Evolutionary conservation across 2,113 vertebrate species (phyloP), one percentile per base, ranked within the genome.

Genomic region (Sorex araneus): DNA sequence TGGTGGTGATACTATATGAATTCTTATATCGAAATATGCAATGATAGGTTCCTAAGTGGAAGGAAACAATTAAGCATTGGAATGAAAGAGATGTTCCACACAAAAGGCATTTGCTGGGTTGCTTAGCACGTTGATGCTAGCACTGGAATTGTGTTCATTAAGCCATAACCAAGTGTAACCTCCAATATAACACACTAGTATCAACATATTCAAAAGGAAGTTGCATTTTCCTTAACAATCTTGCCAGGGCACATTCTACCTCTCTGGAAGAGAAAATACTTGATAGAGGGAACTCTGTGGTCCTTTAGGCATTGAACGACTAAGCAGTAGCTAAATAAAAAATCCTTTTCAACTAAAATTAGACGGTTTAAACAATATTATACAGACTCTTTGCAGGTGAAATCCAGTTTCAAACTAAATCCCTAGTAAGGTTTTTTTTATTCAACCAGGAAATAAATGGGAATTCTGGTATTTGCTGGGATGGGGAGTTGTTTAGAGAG

Each of bases 1-100:
- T 0, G 8, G 60, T 97, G 28, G 96, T 94, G 2, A 97, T 89
- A 19, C 96, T 97, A 12, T 92, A 77, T 28, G 95, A 21, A 27
- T 28, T 16, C 28, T 94, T 96, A n/a, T 97, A 97, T 77, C 50
- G 96, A 92, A 98, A 97, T 13, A 97, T 94, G 64, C 98, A 98
- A 40, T 89, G 92, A 89, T 98, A 98, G 79, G 71, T 98, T 70
- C 98, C 98, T 98, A 90, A 86, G 87, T 90, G 64, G 57, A 96
- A 87, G 1, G 13, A 93, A 87, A 84, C 11, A 96, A 86, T 6
- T 36, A 60, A 60, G 57, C 57, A 60, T 60, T 21, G 57, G 57
- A 60, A 60, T 60, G 57, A 60, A 60, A 60, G 18, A 60, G 23
- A 60, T 60, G 18, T 23, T 23, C 57, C 57, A 60, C 57, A 60